These are phyloP conservation scores for Idaea biselata DNA, from an alignment of 2,888 invertebrate species.

Conservation along the genomic window DNA sequence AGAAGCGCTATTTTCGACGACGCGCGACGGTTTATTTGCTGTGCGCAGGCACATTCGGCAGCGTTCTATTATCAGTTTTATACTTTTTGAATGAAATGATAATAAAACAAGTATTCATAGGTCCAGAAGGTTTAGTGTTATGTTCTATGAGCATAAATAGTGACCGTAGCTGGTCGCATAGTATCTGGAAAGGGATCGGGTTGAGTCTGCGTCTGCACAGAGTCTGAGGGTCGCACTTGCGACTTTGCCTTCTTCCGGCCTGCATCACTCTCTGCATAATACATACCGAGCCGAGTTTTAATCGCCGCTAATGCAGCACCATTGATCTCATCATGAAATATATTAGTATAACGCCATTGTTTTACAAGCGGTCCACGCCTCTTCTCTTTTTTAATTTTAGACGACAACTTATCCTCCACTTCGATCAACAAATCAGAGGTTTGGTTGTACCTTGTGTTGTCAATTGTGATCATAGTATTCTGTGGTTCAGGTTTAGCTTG, in stretches of 20 bases:
- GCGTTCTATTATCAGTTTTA: no score
- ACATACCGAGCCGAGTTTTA: conserved; percentile 76
- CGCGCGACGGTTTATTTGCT: no score
- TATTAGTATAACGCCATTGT: conserved; percentile 80
- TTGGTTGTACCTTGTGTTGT: conserved; percentile 49
- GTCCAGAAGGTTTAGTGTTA: conserved; percentile 8
- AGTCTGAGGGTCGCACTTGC: conserved; percentile 57
- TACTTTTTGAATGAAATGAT: background rate
- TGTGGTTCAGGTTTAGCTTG: conserved; percentile 68
- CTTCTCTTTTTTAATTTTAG: conserved; percentile 67
- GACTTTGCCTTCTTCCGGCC: conserved; percentile 72
- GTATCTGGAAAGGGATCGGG: conserved; percentile 51
- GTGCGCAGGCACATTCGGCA: no score
- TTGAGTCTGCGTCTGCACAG: conserved; percentile 55
- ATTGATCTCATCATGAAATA: conserved; percentile 80
- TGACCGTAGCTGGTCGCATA: conserved; percentile 64
- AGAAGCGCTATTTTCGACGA: no score
- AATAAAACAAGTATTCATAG: background rate
- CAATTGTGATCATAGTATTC: conserved; percentile 53
- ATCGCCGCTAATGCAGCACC: conserved; percentile 75
- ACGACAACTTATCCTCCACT: conserved; percentile 45
- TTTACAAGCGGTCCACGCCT: conserved; percentile 73
- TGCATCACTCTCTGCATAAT: conserved; percentile 75
- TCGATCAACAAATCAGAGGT: conserved; percentile 37
- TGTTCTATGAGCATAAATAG: conserved; percentile 54